These are phyloP conservation scores for Streblospio benedicti DNA, from an alignment of 1,140 invertebrate species.

Conservation along the genomic window DNA sequence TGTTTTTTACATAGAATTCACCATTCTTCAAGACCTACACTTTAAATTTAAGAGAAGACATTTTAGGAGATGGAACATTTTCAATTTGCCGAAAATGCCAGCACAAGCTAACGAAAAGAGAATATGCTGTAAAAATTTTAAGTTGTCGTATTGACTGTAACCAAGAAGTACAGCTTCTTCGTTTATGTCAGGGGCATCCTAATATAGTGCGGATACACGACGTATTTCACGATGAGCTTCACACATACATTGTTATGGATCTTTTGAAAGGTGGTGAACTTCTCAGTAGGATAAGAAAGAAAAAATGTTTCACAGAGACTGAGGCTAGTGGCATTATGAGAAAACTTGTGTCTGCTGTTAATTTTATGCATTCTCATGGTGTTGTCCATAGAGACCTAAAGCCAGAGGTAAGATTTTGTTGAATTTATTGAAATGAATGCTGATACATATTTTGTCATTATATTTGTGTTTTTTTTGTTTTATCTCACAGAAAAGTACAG, in stretches of 20 bases:
- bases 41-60: conserved; percentile 56
- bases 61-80: conserved; percentile 80
- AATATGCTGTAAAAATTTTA: conserved; percentile 86
- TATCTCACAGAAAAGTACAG: too few species aligned
- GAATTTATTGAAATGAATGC: conserved; percentile 56
- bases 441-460: background rate
- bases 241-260: conserved; percentile 74
- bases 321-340: conserved; percentile 62
- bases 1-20: conserved; percentile 60
- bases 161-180: conserved; percentile 68
- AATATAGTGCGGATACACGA: conserved; percentile 80
- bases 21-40: conserved; percentile 79
- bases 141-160: conserved; percentile 57
- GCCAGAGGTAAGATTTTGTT: conserved; percentile 65
- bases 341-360: conserved; percentile 70
- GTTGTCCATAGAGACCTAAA: conserved; percentile 85
- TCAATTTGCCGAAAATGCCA: conserved; percentile 76
- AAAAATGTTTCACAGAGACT: conserved; percentile 60
- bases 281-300: conserved; percentile 57
- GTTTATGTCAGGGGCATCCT: conserved; percentile 72
- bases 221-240: conserved; percentile 65
- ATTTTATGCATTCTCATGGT: conserved; percentile 69
- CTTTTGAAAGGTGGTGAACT: conserved; percentile 79
- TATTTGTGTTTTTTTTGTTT: background rate
- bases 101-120: conserved; percentile 60